phyloP scores from a whole-genome alignment of 1,140 invertebrate genomes.

The Protaetia brevitarsis region DNA sequence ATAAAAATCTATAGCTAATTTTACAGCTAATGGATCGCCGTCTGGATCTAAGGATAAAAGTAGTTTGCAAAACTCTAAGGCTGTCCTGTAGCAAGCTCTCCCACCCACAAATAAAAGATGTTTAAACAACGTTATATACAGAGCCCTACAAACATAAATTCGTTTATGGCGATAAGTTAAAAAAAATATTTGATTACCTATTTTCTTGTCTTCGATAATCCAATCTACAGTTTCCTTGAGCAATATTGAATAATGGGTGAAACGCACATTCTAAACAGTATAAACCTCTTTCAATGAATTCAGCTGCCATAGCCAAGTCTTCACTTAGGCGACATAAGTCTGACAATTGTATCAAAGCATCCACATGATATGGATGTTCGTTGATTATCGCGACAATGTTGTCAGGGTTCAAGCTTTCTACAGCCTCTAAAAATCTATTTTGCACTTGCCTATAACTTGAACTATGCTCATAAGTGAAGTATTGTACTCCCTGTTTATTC shows the following conservation, averaged over 20 bases:
- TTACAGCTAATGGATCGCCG: slow-evolving; percentile 76
- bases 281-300: slow-evolving; percentile 75
- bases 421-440: slow-evolving; percentile 69
- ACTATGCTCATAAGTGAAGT: slow-evolving; percentile 81
- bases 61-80: slow-evolving; percentile 76
- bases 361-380: slow-evolving; percentile 76
- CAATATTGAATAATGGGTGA: slow-evolving; percentile 77
- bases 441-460: slow-evolving; percentile 73
- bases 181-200: slow-evolving; percentile 49
- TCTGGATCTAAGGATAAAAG: slow-evolving; percentile 78
- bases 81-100: slow-evolving; percentile 76
- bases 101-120: slow-evolving; percentile 79
- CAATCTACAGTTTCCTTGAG: slow-evolving; percentile 70
- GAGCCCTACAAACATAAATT: slow-evolving; percentile 56
- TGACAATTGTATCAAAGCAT: slow-evolving; percentile 80
- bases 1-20: slow-evolving; percentile 84
- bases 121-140: slow-evolving; percentile 83
- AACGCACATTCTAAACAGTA: slow-evolving; percentile 75
- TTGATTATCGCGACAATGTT: slow-evolving; percentile 79
- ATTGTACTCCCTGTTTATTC: slow-evolving; percentile 51
- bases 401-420: slow-evolving; percentile 78
- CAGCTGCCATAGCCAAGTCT: slow-evolving; percentile 74
- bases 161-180: background rate
- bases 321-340: slow-evolving; percentile 79
- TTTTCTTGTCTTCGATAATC: slow-evolving; percentile 84